A percentile compares a stretch with the other conserved stretches of the same genome.
These are phyloP conservation scores for Campoplex capitator DNA, from an alignment of 2,888 invertebrate genomes.

Conservation along the genomic window DNA sequence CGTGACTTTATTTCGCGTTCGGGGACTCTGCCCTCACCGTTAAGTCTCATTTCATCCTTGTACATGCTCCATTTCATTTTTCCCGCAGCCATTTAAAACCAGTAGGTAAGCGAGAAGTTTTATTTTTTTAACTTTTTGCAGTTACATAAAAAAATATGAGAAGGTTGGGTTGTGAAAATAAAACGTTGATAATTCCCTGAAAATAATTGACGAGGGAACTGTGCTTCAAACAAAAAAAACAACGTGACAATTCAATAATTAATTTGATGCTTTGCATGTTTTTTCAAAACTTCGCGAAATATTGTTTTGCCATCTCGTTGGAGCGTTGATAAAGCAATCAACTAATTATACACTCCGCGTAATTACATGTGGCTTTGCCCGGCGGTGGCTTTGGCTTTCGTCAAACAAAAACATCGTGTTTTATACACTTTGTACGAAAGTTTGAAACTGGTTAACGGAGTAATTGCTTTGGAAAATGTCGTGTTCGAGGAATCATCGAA, in stretches of 20 bases:
- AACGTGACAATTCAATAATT: neutral
- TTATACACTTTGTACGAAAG: neutral
- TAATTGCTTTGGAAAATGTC: neutral
- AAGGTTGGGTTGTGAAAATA: neutral
- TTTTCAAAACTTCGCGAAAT: neutral
- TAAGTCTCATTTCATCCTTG: neutral
- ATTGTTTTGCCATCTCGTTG: neutral
- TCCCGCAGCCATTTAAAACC: neutral
- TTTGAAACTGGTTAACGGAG: neutral
- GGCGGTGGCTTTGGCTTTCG: no score
- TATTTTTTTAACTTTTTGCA: constrained; percentile 3
- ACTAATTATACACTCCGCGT: neutral
- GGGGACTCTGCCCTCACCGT: constrained; percentile 53
- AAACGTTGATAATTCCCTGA: neutral
- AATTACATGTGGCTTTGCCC: no score
- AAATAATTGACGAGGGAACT: neutral
- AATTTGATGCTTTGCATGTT: neutral
- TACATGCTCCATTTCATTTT: constrained; percentile 13
- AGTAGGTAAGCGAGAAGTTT: neutral
- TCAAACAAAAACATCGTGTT: neutral
- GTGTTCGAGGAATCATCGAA: neutral
- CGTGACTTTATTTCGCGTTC: constrained; percentile 17
- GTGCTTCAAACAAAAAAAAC: neutral
- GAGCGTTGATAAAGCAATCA: neutral
- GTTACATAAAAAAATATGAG: neutral